phyloP scores from a whole-genome alignment of 1,140 invertebrate species.

The Platorchestia sp. region DNA sequence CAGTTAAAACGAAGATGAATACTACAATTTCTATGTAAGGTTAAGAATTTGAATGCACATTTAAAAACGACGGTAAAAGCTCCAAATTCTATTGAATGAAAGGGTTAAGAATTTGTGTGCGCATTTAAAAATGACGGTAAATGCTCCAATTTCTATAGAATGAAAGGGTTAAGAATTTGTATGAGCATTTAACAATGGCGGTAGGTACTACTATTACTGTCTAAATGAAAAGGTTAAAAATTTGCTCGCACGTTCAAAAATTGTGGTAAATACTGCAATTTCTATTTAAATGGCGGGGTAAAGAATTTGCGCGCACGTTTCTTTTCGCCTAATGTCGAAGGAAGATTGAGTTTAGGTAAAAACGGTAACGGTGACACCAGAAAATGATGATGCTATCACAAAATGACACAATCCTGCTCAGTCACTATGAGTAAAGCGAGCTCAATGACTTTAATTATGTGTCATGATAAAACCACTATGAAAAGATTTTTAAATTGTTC shows the following conservation, averaged over 20 bases:
- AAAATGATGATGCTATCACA: too few relatives aligned
- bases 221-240: too few relatives aligned
- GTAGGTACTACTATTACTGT: neutral
- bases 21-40: neutral
- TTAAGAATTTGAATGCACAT: too few relatives aligned
- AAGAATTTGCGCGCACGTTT: too few relatives aligned
- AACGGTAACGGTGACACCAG: neutral
- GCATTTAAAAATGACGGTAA: neutral
- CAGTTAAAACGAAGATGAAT: neutral
- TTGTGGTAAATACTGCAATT: neutral
- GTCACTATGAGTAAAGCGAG: neutral
- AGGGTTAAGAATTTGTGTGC: too few relatives aligned
- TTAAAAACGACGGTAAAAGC: neutral
- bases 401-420: neutral
- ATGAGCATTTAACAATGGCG: neutral
- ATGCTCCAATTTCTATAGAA: neutral
- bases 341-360: neutral
- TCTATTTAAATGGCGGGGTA: too few relatives aligned
- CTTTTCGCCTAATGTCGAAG: too few relatives aligned
- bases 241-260: slow-evolving; percentile 69
- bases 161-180: too few relatives aligned
- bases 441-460: neutral
- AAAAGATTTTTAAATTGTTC: too few relatives aligned
- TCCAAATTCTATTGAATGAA: neutral
- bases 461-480: too few relatives aligned